Evolutionary conservation across 2,797 vertebrate species (phyloP).

Genomic region (Tachyglossus aculeatus): DNA sequence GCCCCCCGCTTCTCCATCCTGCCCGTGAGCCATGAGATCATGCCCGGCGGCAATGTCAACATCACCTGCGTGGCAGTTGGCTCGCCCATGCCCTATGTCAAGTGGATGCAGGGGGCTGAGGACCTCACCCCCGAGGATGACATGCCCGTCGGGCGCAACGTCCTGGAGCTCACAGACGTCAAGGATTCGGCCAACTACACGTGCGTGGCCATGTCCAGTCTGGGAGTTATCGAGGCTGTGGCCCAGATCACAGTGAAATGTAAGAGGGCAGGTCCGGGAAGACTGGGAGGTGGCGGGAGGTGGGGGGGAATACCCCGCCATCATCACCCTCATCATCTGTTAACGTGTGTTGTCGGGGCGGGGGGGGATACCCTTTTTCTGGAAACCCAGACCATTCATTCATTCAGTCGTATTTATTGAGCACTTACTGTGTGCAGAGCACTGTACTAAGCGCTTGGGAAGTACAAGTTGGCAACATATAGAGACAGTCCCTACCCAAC

Average conservation of each 20-base stretch:
- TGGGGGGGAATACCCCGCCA: background rate
- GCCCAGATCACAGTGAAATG: slow-evolving; percentile 99
- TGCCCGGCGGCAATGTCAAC: slow-evolving; percentile 98
- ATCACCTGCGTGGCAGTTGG: slow-evolving; percentile 98
- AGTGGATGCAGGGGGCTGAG: slow-evolving; percentile 98
- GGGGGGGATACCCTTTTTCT: background rate
- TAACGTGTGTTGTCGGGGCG: background rate
- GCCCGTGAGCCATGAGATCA: slow-evolving; percentile 96
- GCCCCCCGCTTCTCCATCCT: slow-evolving; percentile 98
- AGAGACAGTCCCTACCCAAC: too few relatives aligned
- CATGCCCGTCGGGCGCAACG: slow-evolving; percentile 98
- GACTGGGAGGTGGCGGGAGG: background rate
- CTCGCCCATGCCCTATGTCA: slow-evolving; percentile 98
- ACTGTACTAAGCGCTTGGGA: too few relatives aligned
- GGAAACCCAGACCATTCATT: too few relatives aligned
- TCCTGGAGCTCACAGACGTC: slow-evolving; percentile 93
- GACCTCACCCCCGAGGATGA: slow-evolving; percentile 98
- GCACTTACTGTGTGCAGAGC: too few relatives aligned
- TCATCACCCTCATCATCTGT: too few relatives aligned
- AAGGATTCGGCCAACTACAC: slow-evolving; percentile 99
- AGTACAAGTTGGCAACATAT: too few relatives aligned
- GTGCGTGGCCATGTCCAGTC: slow-evolving; percentile 98
- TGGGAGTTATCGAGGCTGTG: slow-evolving; percentile 95
- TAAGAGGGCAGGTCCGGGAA: slow-evolving; percentile 70
- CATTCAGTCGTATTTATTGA: too few relatives aligned